Evolutionary conservation across 2,113 vertebrate species (phyloP).

Genomic region (Muscicapa adusta): DNA sequence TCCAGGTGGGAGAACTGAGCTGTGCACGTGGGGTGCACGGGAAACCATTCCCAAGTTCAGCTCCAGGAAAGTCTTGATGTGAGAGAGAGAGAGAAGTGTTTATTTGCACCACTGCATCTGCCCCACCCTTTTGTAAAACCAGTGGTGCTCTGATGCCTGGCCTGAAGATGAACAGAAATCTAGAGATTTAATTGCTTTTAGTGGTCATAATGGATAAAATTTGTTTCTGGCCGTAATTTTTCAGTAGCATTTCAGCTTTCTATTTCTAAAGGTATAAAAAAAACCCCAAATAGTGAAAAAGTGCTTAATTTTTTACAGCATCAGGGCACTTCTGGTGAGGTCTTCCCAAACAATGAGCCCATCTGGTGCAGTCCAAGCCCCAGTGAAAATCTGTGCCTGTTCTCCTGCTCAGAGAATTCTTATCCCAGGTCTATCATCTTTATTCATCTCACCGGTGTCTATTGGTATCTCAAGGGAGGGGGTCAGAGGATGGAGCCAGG

Average conservation of each 20-base stretch:
- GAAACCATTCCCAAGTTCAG: too few relatives aligned
- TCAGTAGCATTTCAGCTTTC: not conserved
- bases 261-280: not conserved
- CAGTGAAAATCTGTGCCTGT: not conserved
- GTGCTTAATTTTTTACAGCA: not conserved
- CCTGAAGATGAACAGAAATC: not conserved
- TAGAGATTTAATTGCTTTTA: not conserved
- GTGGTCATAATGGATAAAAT: not conserved
- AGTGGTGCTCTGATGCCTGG: rapidly evolving
- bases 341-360: not conserved
- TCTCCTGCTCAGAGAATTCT: not conserved
- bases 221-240: not conserved
- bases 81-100: not conserved
- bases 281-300: not conserved
- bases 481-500: not conserved
- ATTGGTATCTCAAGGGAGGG: not conserved
- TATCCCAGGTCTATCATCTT: not conserved
- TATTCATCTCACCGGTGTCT: not conserved
- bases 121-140: not conserved
- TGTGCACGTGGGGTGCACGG: too few relatives aligned
- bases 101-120: not conserved
- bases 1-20: too few relatives aligned
- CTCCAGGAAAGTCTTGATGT: too few relatives aligned
- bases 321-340: not conserved
- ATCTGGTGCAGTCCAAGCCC: not conserved